These are phyloP conservation scores for Hypotaenidia philippensis DNA, from an alignment of 2,797 vertebrate genomes.

Conservation along the genomic window DNA sequence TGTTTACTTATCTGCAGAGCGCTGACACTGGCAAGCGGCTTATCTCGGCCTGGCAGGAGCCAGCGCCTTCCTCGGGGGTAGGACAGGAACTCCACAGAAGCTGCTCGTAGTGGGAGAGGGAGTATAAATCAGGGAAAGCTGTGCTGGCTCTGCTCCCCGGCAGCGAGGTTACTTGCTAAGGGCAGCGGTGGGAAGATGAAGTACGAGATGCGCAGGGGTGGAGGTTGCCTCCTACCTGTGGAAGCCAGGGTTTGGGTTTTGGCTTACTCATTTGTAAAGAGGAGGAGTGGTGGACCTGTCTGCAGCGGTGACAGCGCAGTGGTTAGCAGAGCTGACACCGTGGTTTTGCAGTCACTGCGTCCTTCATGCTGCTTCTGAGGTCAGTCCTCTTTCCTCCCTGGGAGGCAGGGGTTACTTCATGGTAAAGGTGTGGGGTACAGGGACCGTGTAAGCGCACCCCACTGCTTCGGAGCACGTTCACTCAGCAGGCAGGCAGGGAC, in stretches of 20 bases:
- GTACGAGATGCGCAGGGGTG: neutral
- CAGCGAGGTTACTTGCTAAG: neutral
- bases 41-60: constrained; percentile 29
- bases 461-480: neutral
- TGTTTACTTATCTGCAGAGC: constrained; percentile 44
- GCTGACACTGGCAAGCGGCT: constrained; percentile 15
- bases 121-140: neutral
- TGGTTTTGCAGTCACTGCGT: neutral
- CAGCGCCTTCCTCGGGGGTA: constrained; percentile 42
- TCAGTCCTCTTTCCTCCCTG: neutral
- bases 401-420: neutral
- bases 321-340: neutral
- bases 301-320: accelerated
- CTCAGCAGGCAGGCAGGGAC: too few species aligned
- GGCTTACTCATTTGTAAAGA: neutral
- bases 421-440: neutral
- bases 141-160: neutral
- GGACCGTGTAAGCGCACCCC: accelerated
- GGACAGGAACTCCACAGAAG: constrained; percentile 45
- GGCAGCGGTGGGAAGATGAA: neutral
- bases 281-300: neutral
- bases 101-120: neutral
- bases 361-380: neutral
- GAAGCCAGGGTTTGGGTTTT: neutral
- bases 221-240: neutral